Percentiles rank a stretch among this genome's conserved stretches.
Evolutionary conservation across 1,140 invertebrate genomes (phyloP).

Genomic region (Odontomachus brunneus): DNA sequence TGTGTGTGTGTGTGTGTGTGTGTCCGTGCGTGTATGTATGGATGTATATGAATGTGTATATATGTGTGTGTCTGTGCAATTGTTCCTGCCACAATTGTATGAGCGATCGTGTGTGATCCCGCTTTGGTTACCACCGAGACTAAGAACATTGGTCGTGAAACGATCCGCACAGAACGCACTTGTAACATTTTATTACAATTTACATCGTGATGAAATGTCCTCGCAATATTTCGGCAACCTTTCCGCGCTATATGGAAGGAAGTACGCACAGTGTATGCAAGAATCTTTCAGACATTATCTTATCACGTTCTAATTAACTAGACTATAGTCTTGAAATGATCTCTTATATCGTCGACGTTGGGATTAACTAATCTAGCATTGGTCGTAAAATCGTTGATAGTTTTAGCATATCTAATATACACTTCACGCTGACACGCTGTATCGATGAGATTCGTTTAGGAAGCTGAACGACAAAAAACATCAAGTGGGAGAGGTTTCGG

Average conservation of each 20-base stretch:
- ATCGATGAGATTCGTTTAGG: constrained; percentile 66
- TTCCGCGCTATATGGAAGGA: no score
- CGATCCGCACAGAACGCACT: no score
- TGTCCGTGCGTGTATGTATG: no score
- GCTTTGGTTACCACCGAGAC: neutral
- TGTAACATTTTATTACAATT: no score
- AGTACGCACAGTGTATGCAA: constrained; percentile 33
- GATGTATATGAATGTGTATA: neutral
- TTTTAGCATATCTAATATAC: constrained; percentile 63
- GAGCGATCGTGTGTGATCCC: neutral
- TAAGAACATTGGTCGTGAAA: constrained; percentile 16
- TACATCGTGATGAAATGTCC: no score
- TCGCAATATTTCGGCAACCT: no score
- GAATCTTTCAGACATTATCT: constrained; percentile 48
- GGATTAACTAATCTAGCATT: constrained; percentile 73
- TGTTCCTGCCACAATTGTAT: neutral
- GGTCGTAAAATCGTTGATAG: constrained; percentile 78
- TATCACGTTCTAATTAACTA: constrained; percentile 43
- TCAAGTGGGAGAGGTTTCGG: constrained; percentile 69
- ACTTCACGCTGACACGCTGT: constrained; percentile 63
- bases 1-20: neutral
- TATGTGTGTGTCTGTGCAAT: neutral
- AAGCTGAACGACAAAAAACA: constrained; percentile 80
- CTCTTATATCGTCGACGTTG: constrained; percentile 54
- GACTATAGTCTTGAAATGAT: constrained; percentile 31